These are phyloP conservation scores for Andrena minutula DNA, from an alignment of 2,888 invertebrate genomes.

Conservation along the genomic window DNA sequence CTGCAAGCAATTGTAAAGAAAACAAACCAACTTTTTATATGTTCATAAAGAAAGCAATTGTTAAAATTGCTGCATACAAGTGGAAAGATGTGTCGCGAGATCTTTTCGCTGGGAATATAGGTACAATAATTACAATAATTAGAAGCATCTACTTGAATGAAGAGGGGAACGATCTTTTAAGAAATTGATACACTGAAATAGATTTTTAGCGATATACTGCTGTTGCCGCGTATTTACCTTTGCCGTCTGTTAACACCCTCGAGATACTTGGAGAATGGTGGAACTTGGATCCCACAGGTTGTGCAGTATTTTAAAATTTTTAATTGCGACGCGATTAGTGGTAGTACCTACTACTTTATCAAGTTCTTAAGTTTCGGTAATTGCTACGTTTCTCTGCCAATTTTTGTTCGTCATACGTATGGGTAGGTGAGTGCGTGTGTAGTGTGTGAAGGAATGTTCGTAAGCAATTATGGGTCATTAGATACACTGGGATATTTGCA, in stretches of 20 bases:
- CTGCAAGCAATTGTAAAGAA: conserved; percentile 72
- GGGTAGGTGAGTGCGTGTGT: conserved; percentile 14
- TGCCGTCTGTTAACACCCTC: conserved; percentile 20
- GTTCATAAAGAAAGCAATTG: conserved; percentile 66
- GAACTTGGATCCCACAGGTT: conserved; percentile 46
- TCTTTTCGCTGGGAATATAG: conserved; percentile 45
- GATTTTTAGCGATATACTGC: conserved; percentile 44
- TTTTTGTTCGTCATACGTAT: conserved; percentile 31
- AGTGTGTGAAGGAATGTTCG: conserved; percentile 31
- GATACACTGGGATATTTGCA: conserved; percentile 66
- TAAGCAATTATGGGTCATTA: conserved; percentile 54
- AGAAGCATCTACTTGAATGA: conserved; percentile 25
- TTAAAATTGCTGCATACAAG: conserved; percentile 49
- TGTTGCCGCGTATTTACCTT: conserved; percentile 46
- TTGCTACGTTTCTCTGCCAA: conserved; percentile 40
- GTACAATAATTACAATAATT: conserved; percentile 63
- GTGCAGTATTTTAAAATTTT: conserved; percentile 55
- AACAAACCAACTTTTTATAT: conserved; percentile 68
- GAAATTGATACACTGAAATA: conserved; percentile 41
- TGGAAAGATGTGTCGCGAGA: conserved; percentile 29
- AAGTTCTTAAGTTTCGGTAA: conserved; percentile 38
- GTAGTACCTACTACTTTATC: conserved; percentile 17
- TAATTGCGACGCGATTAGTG: conserved; percentile 19
- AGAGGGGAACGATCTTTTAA: conserved; percentile 41
- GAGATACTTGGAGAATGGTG: conserved; percentile 28